A percentile compares a stretch with the other conserved stretches of the same genome.
Conservation (phyloP, 2,888 invertebrate species). For the Meteorus cinctellus region DNA sequence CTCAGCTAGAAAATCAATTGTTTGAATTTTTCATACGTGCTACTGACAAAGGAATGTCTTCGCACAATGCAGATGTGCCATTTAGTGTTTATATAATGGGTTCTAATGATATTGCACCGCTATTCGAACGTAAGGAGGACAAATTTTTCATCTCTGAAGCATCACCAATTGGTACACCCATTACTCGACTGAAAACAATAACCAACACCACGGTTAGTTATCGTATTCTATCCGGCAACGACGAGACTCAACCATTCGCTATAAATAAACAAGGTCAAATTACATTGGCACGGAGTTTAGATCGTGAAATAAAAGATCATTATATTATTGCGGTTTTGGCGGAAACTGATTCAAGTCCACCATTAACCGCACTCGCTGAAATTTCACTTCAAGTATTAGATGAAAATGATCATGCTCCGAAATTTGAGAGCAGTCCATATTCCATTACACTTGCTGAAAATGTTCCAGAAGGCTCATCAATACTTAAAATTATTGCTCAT, state of each 20-base stretch:
- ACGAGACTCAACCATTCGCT: slow-evolving; percentile 79
- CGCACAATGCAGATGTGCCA: slow-evolving; percentile 87
- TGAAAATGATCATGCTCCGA: slow-evolving; percentile 92
- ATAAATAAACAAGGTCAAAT: slow-evolving; percentile 84
- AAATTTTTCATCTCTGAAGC: slow-evolving; percentile 89
- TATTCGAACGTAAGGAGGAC: slow-evolving; percentile 83
- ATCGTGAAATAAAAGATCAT: slow-evolving; percentile 82
- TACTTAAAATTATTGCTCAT: slow-evolving; percentile 83
- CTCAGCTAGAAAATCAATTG: slow-evolving; percentile 81
- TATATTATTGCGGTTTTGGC: slow-evolving; percentile 84
- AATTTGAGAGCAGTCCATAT: slow-evolving; percentile 90
- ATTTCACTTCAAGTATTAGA: slow-evolving; percentile 88
- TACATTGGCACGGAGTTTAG: slow-evolving; percentile 82
- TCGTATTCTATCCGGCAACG: slow-evolving; percentile 78
- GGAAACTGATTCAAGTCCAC: slow-evolving; percentile 82
- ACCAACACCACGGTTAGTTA: slow-evolving; percentile 79
- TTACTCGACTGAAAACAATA: slow-evolving; percentile 81
- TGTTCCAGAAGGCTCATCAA: slow-evolving; percentile 83
- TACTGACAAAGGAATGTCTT: slow-evolving; percentile 84
- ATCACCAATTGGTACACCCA: slow-evolving; percentile 80
- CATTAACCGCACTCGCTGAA: slow-evolving; percentile 81
- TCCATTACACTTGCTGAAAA: slow-evolving; percentile 87
- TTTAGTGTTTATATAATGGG: slow-evolving; percentile 87
- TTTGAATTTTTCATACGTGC: slow-evolving; percentile 94
- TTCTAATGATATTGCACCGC: slow-evolving; percentile 81